These are phyloP conservation scores for Mesembrinibis cayennensis DNA, from an alignment of 2,113 vertebrate species.

Conservation along the genomic window DNA sequence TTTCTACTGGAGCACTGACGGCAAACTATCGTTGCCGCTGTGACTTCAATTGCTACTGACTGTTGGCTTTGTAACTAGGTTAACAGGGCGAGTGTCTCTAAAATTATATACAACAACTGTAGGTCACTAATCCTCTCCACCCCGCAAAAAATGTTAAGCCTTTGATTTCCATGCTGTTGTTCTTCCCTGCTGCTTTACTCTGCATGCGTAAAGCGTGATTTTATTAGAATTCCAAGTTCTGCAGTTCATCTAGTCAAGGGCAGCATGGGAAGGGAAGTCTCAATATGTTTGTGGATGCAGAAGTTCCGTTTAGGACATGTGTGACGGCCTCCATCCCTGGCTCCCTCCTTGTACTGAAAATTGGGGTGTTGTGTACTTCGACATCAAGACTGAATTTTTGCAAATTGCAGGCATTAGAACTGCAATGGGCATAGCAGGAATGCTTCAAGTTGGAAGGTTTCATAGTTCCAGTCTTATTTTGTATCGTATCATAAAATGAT, in stretches of 20 bases:
- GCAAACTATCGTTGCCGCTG: not conserved
- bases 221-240: not conserved
- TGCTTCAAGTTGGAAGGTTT: not conserved
- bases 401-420: not conserved
- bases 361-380: not conserved
- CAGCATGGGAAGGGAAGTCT: not conserved
- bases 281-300: not conserved
- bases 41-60: not conserved
- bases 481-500: not conserved
- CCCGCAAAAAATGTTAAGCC: conserved; percentile 11
- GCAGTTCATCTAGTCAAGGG: not conserved
- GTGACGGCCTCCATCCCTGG: not conserved
- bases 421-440: not conserved
- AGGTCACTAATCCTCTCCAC: conserved; percentile 57
- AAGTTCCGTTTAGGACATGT: not conserved
- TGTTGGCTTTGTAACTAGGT: conserved; percentile 36
- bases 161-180: conserved; percentile 32
- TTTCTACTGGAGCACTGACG: not conserved
- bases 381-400: not conserved
- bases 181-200: not conserved
- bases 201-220: not conserved
- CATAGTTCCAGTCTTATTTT: not conserved
- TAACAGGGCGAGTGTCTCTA: conserved; percentile 16
- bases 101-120: conserved; percentile 46
- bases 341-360: not conserved